A percentile compares a stretch with the other conserved stretches of the same genome.
Evolutionary conservation across 2,113 vertebrate genomes (phyloP).

Genomic region (Gymnorhina tibicen): DNA sequence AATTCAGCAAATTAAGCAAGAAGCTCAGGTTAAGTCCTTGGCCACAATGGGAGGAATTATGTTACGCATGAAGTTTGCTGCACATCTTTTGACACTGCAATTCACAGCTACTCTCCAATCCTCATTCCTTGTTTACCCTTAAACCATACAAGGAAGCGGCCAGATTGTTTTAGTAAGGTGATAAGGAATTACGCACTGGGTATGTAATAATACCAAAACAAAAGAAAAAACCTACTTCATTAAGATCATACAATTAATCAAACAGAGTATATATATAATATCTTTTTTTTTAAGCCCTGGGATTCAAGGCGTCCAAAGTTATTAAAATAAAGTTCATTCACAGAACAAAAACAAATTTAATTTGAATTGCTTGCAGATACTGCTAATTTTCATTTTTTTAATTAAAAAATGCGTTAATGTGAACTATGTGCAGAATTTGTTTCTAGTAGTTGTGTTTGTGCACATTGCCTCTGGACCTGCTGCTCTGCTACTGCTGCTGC

Average conservation of each 20-base stretch:
- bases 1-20: not conserved
- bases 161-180: not conserved
- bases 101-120: constrained; percentile 35
- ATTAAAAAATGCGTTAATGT: constrained; percentile 85
- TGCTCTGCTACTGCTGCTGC: constrained; percentile 62
- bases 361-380: constrained; percentile 88
- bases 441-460: constrained; percentile 80
- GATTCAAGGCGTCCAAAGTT: constrained; percentile 85
- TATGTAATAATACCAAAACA: constrained; percentile 85
- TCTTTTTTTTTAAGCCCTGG: constrained; percentile 84
- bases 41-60: not conserved
- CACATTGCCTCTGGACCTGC: constrained; percentile 75
- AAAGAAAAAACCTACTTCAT: constrained; percentile 82
- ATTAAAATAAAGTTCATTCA: constrained; percentile 89
- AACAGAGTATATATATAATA: constrained; percentile 85
- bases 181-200: constrained; percentile 74
- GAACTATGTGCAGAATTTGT: constrained; percentile 83
- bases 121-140: constrained; percentile 18
- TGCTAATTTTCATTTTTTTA: constrained; percentile 86
- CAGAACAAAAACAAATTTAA: constrained; percentile 89
- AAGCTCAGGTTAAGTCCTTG: not conserved
- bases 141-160: constrained; percentile 37
- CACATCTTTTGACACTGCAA: constrained; percentile 60
- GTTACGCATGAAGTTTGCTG: constrained; percentile 33
- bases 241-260: constrained; percentile 90